phyloP scores from a whole-genome alignment of 2,113 vertebrate species.

The Tupaia chinensis region DNA sequence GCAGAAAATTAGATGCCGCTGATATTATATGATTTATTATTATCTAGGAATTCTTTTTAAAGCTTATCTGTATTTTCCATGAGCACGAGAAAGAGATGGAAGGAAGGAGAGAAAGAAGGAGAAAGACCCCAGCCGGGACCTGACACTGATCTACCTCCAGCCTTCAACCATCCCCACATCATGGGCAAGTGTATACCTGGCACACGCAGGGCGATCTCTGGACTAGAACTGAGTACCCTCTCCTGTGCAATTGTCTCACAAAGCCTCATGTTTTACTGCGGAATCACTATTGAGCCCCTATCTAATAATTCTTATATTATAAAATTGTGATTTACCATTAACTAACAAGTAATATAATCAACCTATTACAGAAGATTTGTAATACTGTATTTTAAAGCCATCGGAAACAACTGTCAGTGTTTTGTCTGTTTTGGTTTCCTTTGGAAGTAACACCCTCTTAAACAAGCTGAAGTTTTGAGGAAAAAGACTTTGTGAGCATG shows the following conservation, averaged over 20 bases:
- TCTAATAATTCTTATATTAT: neutral
- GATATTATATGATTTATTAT: neutral
- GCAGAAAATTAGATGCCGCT: neutral
- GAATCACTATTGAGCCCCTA: too few relatives aligned
- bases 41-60: neutral
- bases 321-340: neutral
- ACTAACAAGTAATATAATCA: neutral
- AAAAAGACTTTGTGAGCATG: neutral
- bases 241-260: too few relatives aligned
- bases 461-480: slow-evolving; percentile 22
- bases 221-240: too few relatives aligned
- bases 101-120: too few relatives aligned
- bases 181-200: too few relatives aligned
- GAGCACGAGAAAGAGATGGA: too few relatives aligned
- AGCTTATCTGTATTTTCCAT: too few relatives aligned
- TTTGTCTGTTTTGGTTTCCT: slow-evolving; percentile 42
- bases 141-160: too few relatives aligned
- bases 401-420: neutral
- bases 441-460: slow-evolving; percentile 8
- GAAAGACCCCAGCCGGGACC: too few relatives aligned
- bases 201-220: too few relatives aligned
- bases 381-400: neutral
- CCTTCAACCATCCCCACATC: too few relatives aligned
- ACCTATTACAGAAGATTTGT: neutral
- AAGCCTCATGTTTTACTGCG: too few relatives aligned